Conservation (phyloP, 1,140 invertebrate species). For the Drosophila leontia region DNA sequence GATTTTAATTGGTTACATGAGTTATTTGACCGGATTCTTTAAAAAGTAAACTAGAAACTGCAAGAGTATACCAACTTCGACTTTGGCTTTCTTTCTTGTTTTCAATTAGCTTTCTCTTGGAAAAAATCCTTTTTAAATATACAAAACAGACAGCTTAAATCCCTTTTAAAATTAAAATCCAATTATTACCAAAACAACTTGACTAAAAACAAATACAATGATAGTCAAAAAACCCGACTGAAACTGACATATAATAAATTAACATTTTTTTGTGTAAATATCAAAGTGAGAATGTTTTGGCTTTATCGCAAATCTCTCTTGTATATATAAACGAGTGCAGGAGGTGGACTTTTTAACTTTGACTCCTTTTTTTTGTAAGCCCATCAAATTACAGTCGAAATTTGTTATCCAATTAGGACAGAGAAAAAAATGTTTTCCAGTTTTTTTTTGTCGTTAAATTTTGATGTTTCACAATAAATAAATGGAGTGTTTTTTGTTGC, state of each 20-base stretch:
- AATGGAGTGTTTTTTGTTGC: slow-evolving; percentile 15
- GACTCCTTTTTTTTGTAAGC: background rate
- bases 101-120: slow-evolving; percentile 5
- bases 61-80: too few relatives aligned
- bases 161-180: slow-evolving; percentile 6
- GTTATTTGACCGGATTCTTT: too few relatives aligned
- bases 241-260: background rate
- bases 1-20: too few relatives aligned
- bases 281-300: slow-evolving; percentile 9
- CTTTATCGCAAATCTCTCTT: background rate
- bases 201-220: background rate
- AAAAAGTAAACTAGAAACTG: too few relatives aligned
- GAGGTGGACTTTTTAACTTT: slow-evolving; percentile 12
- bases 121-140: background rate
- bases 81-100: background rate
- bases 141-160: background rate
- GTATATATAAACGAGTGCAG: background rate
- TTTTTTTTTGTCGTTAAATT: slow-evolving; percentile 30
- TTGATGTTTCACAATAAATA: slow-evolving; percentile 9
- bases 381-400: slow-evolving; percentile 40
- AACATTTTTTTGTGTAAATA: background rate
- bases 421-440: slow-evolving; percentile 1
- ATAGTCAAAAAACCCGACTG: background rate
- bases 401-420: slow-evolving; percentile 52
- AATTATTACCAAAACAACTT: slow-evolving; percentile 8